Evolutionary conservation across 2,888 invertebrate genomes (phyloP).

Genomic region (Alviniconcha strummeri): DNA sequence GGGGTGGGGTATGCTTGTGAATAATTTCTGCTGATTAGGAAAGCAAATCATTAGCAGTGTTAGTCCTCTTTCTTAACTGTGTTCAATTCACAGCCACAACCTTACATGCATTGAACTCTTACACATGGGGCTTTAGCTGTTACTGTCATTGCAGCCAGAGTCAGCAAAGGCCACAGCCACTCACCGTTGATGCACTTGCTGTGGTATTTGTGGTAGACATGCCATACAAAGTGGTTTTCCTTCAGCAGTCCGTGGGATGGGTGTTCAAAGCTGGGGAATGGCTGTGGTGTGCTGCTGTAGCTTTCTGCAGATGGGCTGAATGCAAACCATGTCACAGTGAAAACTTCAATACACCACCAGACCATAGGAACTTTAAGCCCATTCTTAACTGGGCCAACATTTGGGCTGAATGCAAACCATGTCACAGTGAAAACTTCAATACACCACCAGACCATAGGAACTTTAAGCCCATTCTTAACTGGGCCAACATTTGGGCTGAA

Average conservation of each 20-base stretch:
- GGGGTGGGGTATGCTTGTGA: no score
- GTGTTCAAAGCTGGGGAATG: slow-evolving; percentile 94
- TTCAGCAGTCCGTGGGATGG: slow-evolving; percentile 95
- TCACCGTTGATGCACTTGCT: slow-evolving; percentile 92
- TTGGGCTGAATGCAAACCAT: slow-evolving; percentile 34
- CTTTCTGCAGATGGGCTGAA: slow-evolving; percentile 73
- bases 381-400: no score
- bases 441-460: background rate
- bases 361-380: no score
- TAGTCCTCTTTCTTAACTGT: no score
- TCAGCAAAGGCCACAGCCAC: no score
- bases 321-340: background rate
- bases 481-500: slow-evolving; percentile 34
- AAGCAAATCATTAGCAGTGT: no score
- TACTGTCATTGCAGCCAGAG: no score
- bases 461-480: no score
- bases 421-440: background rate
- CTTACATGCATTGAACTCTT: no score
- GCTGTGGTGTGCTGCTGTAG: slow-evolving; percentile 87
- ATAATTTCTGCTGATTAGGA: no score
- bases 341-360: background rate
- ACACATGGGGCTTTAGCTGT: no score
- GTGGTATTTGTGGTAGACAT: slow-evolving; percentile 97
- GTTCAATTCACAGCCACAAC: no score
- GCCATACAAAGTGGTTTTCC: slow-evolving; percentile 98